These are phyloP conservation scores for Cetoscarus ocellatus DNA, from an alignment of 2,797 vertebrate species.

Conservation along the genomic window DNA sequence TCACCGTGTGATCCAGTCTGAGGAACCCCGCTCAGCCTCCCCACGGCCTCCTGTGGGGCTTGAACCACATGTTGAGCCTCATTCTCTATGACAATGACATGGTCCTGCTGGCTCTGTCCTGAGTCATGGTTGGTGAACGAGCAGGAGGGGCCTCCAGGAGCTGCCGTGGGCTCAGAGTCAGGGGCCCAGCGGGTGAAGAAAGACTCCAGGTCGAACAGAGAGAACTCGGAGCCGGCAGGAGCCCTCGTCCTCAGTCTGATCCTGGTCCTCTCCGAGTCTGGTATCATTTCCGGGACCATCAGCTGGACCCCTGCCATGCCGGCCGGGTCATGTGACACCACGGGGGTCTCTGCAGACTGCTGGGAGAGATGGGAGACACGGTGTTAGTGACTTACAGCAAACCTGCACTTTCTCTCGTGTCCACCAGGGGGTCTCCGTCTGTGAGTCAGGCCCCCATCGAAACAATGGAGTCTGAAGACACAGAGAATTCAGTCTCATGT, in stretches of 20 bases:
- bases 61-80: slow-evolving; percentile 23
- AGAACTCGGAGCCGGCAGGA: slow-evolving; percentile 54
- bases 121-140: slow-evolving; percentile 54
- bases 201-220: slow-evolving; percentile 76
- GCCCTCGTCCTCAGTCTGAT: slow-evolving; percentile 1
- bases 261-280: slow-evolving; percentile 24
- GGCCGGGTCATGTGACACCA: slow-evolving; percentile 32
- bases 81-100: slow-evolving; percentile 59
- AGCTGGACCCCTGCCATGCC: slow-evolving; percentile 22
- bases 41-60: slow-evolving; percentile 4
- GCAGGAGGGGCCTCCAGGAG: slow-evolving; percentile 48
- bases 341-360: slow-evolving; percentile 36
- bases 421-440: too few species aligned
- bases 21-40: slow-evolving; percentile 13
- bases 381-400: neutral
- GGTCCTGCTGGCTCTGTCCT: slow-evolving; percentile 58
- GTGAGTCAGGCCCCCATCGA: too few species aligned
- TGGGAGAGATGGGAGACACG: neutral
- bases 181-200: slow-evolving; percentile 78
- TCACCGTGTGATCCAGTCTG: slow-evolving; percentile 37
- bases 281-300: slow-evolving; percentile 46
- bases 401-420: too few species aligned
- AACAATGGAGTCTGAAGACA: too few species aligned
- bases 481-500: too few species aligned
- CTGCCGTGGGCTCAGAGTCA: slow-evolving; percentile 37